Base-by-base conservation (phyloP, 2,113 vertebrate genomes). In the Sylvia atricapilla region DNA sequence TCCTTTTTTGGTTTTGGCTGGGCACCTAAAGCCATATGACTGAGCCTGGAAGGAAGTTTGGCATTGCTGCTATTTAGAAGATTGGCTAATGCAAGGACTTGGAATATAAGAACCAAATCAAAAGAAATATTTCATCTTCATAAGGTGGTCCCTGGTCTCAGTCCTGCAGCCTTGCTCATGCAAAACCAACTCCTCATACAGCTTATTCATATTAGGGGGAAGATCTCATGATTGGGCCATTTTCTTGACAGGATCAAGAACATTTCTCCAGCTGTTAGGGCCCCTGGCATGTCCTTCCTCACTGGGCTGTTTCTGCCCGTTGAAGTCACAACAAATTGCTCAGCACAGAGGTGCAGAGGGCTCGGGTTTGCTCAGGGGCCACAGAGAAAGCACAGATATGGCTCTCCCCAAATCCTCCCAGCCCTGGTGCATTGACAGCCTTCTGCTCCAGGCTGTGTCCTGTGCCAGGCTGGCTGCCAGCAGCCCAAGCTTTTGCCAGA, bases 1-100 rank as follows among this genome's bases (percentile, higher is more conserved):
- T 91, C 56, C 62, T 62, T 46, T 70, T 62, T 39, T 66, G 8
- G 31, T 92, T 95, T 94, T 95, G 90, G 64, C 90, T 95, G 96
- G 92, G 91, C 95, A 95, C 31, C 30, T 91, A 46, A 95, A 94
- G 33, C 87, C 69, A 94, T 72, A 49, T 92, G 72, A 89, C 59
- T 84, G 87, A 84, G 53, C 66, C 84, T 95, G 74, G 91, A 93
- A 92, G 76, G 70, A 89, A 97, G 94, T 95, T 86, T 96, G 86
- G 84, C 89, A 87, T 67, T 68, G 72, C 56, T 91, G 83, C 68
- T 93, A 7, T 93, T 95, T 64, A 84, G 67, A 47, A 89, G 84
- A 60, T 85, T 93, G 72, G 60, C 43, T 97, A 95, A 79, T 52
- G 46, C 63, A 90, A 93, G 44, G 53, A 73, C 93, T 91, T 94